These are phyloP conservation scores for Leptinotarsa tumamoca DNA, from an alignment of 2,888 invertebrate species.

Conservation along the genomic window DNA sequence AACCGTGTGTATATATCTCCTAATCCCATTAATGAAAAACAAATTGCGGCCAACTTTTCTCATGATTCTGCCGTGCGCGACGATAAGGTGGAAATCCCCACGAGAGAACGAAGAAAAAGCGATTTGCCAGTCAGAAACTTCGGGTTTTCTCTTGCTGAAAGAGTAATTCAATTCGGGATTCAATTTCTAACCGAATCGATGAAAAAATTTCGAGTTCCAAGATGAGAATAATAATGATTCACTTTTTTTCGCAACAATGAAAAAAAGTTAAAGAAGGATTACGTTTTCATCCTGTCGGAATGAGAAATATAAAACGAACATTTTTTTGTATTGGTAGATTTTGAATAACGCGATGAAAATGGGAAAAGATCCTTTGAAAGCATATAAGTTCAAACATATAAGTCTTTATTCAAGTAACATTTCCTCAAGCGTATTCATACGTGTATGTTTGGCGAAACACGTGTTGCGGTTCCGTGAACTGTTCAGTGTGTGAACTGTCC, in stretches of 20 bases:
- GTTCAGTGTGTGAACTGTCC: no score
- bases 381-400: no score
- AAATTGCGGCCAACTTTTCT: conserved; percentile 44
- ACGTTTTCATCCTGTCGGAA: background rate
- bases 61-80: conserved; percentile 37
- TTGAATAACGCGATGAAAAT: background rate
- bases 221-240: conserved; percentile 15
- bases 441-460: no score
- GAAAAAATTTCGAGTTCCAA: conserved; percentile 11
- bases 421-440: no score
- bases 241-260: background rate
- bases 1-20: conserved; percentile 39
- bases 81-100: conserved; percentile 17
- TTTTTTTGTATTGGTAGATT: background rate
- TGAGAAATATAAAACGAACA: background rate
- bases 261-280: background rate
- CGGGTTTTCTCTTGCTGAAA: conserved; percentile 20
- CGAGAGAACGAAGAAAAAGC: conserved; percentile 16
- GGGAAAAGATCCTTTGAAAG: no score
- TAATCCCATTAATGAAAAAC: conserved; percentile 46
- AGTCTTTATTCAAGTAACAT: no score
- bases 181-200: conserved; percentile 21
- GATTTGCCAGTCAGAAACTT: conserved; percentile 21
- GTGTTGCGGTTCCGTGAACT: no score
- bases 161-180: conserved; percentile 21